Evolutionary conservation across 2,797 vertebrate species (phyloP).

Genomic region (Loris lydekkerianus): DNA sequence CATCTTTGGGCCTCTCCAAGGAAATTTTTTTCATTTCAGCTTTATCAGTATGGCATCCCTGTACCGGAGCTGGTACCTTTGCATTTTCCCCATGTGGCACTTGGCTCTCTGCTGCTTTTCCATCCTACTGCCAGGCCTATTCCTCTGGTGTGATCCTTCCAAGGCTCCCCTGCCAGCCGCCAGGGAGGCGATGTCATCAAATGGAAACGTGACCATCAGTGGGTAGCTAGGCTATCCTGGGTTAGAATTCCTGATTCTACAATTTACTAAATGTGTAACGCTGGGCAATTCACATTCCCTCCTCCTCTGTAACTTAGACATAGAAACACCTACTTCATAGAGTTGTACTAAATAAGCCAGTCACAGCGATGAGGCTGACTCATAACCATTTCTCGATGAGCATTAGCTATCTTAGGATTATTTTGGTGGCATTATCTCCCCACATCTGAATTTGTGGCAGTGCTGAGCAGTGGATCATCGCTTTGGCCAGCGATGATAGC

Average conservation of each 20-base stretch:
- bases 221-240: not conserved
- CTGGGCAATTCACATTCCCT: not conserved
- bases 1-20: not conserved
- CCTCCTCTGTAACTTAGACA: not conserved
- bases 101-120: not conserved
- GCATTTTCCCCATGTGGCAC: not conserved
- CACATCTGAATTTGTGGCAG: not conserved
- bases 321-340: not conserved
- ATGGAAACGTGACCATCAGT: not conserved
- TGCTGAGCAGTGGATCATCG: not conserved
- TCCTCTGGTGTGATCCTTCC: not conserved
- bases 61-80: not conserved
- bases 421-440: not conserved
- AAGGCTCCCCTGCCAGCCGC: not conserved
- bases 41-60: not conserved
- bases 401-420: not conserved
- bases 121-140: not conserved
- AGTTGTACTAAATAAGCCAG: not conserved
- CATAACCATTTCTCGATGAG: not conserved
- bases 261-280: not conserved
- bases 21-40: not conserved
- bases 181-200: not conserved
- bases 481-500: not conserved
- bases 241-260: not conserved
- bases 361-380: accelerated